phyloP scores from a whole-genome alignment of 2,797 vertebrate genomes.

The Acipenser oxyrinchus region DNA sequence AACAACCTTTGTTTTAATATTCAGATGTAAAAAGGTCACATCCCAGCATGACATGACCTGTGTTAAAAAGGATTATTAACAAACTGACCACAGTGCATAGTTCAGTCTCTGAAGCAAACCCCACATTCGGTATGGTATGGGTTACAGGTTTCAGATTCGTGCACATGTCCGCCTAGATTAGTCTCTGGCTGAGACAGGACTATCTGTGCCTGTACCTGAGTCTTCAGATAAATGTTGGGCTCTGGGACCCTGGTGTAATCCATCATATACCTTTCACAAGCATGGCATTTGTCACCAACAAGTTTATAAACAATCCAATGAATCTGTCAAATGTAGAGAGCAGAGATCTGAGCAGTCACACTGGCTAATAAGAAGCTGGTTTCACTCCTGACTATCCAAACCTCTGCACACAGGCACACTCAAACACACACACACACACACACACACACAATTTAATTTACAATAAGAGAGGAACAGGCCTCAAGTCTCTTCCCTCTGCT shows the following conservation, averaged over 20 bases:
- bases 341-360: slow-evolving; percentile 15
- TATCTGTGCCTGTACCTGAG: no score
- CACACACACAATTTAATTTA: slow-evolving; percentile 5
- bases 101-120: no score
- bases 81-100: no score
- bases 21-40: no score
- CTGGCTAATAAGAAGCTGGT: slow-evolving; percentile 21
- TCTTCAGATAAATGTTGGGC: no score
- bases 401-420: slow-evolving; percentile 23
- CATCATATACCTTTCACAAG: background rate
- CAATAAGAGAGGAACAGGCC: slow-evolving; percentile 51
- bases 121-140: no score
- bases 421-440: slow-evolving; percentile 24
- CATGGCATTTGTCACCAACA: background rate
- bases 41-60: no score
- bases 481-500: slow-evolving; percentile 52
- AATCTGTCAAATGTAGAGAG: slow-evolving; percentile 1
- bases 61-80: no score
- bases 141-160: no score
- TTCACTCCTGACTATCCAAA: slow-evolving; percentile 5
- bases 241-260: background rate
- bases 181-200: no score
- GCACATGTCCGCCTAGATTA: no score
- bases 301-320: background rate
- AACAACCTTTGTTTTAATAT: no score